These are phyloP conservation scores for Eonycteris spelaea DNA, from an alignment of 2,113 vertebrate genomes.

Conservation along the genomic window DNA sequence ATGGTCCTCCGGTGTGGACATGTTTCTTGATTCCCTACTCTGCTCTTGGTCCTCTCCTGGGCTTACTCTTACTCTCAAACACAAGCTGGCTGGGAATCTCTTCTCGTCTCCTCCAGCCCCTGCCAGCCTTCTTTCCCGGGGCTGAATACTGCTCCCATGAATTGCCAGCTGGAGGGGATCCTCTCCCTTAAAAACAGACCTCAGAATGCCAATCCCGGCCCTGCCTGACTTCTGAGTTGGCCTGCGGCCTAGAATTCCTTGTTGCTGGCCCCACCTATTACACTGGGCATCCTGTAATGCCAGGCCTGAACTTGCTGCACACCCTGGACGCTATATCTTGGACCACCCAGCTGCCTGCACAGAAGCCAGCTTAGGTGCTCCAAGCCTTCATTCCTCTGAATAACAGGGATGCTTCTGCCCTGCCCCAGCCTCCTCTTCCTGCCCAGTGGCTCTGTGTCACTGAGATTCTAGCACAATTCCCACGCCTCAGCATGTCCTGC, in stretches of 20 bases:
- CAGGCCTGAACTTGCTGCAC: conserved; percentile 71
- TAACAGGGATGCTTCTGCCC: neutral
- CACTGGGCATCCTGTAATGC: conserved; percentile 42
- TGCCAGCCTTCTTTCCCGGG: neutral
- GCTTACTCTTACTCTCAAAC: neutral
- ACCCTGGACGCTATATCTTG: conserved; percentile 44
- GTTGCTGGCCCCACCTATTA: conserved; percentile 56
- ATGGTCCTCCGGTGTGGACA: fast-evolving
- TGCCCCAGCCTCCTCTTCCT: neutral
- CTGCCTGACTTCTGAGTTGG: conserved; percentile 62
- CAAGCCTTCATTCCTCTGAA: neutral
- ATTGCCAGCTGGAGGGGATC: conserved; percentile 38
- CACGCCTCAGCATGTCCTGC: neutral
- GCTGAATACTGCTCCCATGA: neutral
- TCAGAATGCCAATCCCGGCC: conserved; percentile 47
- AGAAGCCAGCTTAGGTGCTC: conserved; percentile 32
- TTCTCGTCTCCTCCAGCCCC: neutral
- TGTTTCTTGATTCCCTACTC: neutral
- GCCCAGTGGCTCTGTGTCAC: neutral
- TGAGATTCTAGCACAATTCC: neutral
- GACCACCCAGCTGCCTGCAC: conserved; percentile 65
- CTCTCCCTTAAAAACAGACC: conserved; percentile 17
- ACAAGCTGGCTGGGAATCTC: neutral
- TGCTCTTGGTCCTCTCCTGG: neutral
- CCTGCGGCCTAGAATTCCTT: conserved; percentile 61